Percentiles rank a stretch among this genome's conserved stretches.
Evolutionary conservation across 2,888 invertebrate species (phyloP).

Genomic region (Cantharis lateralis): DNA sequence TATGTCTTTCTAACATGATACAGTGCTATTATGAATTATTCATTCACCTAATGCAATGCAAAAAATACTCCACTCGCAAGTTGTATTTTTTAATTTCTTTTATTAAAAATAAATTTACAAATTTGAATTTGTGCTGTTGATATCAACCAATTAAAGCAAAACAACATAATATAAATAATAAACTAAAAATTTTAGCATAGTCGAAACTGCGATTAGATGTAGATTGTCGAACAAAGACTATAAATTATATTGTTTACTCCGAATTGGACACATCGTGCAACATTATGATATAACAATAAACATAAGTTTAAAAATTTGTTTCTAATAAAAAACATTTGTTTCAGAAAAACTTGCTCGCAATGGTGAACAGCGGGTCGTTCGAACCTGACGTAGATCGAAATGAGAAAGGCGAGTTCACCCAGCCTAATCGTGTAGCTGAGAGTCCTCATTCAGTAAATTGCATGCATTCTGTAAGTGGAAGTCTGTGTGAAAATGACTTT

Average conservation of each 20-base stretch:
- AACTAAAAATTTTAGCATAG: not conserved
- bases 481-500: constrained; percentile 41
- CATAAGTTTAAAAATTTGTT: not conserved
- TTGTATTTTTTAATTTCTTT: not conserved
- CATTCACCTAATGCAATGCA: not conserved
- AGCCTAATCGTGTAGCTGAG: constrained; percentile 38
- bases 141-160: not conserved
- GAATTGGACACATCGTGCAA: not conserved
- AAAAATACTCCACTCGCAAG: not conserved
- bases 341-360: constrained; percentile 30
- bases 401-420: constrained; percentile 42
- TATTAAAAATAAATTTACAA: not conserved
- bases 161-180: not conserved
- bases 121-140: not conserved
- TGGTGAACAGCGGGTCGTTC: constrained; percentile 53
- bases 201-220: not conserved
- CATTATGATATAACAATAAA: too few relatives aligned
- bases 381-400: constrained; percentile 47
- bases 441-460: constrained; percentile 40
- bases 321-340: constrained; percentile 6
- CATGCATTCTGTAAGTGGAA: constrained; percentile 38
- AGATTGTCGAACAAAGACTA: not conserved
- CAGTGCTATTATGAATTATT: not conserved
- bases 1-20: not conserved
- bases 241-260: not conserved